Evolutionary conservation across 2,888 invertebrate genomes (phyloP), one percentile per base, ranked within the genome.

Genomic region (Nemurella pictetii): DNA sequence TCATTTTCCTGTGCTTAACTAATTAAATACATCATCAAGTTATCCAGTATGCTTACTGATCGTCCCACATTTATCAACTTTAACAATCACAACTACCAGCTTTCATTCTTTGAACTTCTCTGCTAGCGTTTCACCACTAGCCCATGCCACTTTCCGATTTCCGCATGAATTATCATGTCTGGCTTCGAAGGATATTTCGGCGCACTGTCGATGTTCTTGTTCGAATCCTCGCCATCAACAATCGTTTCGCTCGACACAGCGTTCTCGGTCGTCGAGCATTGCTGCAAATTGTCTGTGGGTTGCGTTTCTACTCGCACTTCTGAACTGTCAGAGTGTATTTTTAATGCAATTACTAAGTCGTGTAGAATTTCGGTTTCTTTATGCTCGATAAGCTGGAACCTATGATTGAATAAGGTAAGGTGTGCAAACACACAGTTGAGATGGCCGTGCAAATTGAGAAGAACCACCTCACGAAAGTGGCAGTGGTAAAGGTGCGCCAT

Each of bases 401-500:
- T 95, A 90, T 96, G 93, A 90, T 93, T 94, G 91, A 94, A 93
- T 88, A 94, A 96, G 89, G 97, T 97, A 91, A 99, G 95, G 93
- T 99, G 98, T 91, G 97, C 97, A 93, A 98, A 98, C 89, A 99
- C 96, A 92, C 97, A 95, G 93, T 99, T 98, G 91, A 99, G 95
- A 92, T 99, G 98, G 90, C 97, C 96, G 93, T 98, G 98, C 90
- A 99, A 94, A 89, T 96, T 96, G 91, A 99, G 94, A 91, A 97
- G 94, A 90, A 97, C 96, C 89, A 98, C 95, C 93, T 98, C 97
- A 92, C 96, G 95, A 93, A 98, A 98, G 94, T 99, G 99, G 92
- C 97, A 96, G 91, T 98, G 97, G 93, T 99, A 98, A 91, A 99
- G 94, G 93, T 99, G 99, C 91, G 98, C 98, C 93, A 99, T 94